Evolutionary conservation across 64 coral and sea anemone species (phyloP).

Genomic region (Porites lutea): DNA sequence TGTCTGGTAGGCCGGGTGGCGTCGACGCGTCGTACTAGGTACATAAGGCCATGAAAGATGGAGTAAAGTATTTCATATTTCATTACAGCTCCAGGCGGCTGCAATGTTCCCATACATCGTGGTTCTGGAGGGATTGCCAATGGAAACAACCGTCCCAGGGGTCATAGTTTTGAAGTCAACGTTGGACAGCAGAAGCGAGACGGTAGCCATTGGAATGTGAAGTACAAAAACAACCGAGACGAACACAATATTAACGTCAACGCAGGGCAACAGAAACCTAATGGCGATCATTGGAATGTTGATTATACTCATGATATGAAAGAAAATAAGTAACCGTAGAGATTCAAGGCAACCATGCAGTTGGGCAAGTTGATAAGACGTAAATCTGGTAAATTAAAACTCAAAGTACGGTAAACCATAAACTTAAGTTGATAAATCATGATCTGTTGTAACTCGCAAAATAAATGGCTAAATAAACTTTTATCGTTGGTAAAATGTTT

Average conservation of each 20-base stretch:
- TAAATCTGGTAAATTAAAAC: neutral
- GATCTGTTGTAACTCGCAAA: neutral
- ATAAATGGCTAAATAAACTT: neutral
- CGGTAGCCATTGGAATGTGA: neutral
- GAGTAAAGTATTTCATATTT: neutral
- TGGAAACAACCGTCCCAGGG: neutral
- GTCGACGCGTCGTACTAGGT: neutral
- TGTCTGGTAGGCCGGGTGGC: neutral
- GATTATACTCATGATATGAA: neutral
- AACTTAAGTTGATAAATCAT: neutral
- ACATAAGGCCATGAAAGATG: neutral
- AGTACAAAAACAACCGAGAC: neutral
- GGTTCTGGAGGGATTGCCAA: neutral
- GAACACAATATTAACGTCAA: neutral
- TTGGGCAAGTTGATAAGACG: neutral
- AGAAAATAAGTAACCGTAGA: neutral
- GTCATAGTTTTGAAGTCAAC: neutral
- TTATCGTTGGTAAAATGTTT: slow-evolving; percentile 2
- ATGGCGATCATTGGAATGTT: neutral
- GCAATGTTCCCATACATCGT: neutral
- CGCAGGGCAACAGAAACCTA: neutral
- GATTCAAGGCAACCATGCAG: neutral
- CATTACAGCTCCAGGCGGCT: neutral
- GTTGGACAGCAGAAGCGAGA: neutral
- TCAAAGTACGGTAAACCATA: neutral